Percentiles rank a stretch among this genome's conserved stretches.
These are phyloP conservation scores for Lateolabrax maculatus DNA, from an alignment of 2,797 vertebrate species.

Conservation along the genomic window DNA sequence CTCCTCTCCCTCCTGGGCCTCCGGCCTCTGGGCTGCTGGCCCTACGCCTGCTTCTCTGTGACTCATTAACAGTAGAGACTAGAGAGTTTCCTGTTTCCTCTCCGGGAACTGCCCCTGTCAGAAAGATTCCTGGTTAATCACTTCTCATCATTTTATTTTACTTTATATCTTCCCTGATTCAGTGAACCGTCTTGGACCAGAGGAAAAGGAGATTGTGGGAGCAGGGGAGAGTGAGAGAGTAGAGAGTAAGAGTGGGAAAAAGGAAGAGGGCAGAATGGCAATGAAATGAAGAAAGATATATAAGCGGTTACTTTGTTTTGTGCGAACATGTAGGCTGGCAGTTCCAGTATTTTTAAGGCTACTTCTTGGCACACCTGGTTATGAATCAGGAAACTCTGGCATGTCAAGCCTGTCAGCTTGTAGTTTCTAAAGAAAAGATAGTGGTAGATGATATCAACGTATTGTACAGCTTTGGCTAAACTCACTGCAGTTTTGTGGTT, in stretches of 20 bases:
- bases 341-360: background rate
- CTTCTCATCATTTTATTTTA: conserved; percentile 55
- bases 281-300: conserved; percentile 14
- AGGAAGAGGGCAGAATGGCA: background rate
- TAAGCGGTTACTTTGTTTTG: background rate
- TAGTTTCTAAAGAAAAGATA: background rate
- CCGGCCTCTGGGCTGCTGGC: conserved; percentile 53
- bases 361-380: background rate
- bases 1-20: conserved; percentile 52
- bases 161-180: conserved; percentile 34
- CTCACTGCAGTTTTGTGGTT: conserved; percentile 14
- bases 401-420: no score
- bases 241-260: background rate
- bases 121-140: conserved; percentile 58
- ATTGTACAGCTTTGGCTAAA: background rate
- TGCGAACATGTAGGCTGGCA: conserved; percentile 6
- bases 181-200: conserved; percentile 16
- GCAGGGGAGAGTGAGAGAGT: accelerated
- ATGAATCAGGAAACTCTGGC: background rate
- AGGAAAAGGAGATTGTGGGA: background rate
- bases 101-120: conserved; percentile 29
- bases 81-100: conserved; percentile 66
- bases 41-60: conserved; percentile 54
- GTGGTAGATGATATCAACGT: background rate
- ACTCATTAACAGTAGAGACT: conserved; percentile 70